Evolutionary conservation across 2,113 vertebrate species (phyloP), one percentile per base, ranked within the genome.

Genomic region (Dicaeum eximium): DNA sequence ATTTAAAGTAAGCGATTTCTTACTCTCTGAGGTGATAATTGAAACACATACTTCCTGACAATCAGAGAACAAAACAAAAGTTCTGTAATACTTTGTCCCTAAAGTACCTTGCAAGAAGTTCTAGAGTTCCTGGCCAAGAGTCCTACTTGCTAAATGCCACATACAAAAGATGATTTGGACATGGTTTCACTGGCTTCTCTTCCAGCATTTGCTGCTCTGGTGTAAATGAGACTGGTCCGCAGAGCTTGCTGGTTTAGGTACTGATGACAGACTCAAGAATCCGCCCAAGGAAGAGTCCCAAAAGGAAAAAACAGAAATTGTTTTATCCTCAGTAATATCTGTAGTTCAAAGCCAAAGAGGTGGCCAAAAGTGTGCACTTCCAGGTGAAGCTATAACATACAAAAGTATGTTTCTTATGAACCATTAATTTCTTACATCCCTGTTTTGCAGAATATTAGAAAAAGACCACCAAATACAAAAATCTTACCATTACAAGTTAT

Each of bases 401-500:
- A 65, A 78, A 85, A 86, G 65, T 50, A 4, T 61, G 61, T 77
- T 91, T 78, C 75, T 71, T 48, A 86, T 33, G 2, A 93, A 64
- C 82, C 82, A 51, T 48, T 91, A 54, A 80, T 81, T 75, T 70
- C 67, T 73, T 62, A 77, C 65, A 94, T 88, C 83, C 92, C 91
- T 8, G 1, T 65, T 95, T 86, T 69, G 54, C 61, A 81, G 83
- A 93, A 35, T 61, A 84, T 83, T 91, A 94, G 74, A 89, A 88
- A 93, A 91, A 94, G 80, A 90, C 90, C 86, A 92, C 78, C 92
- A 80, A 45, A 70, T 96, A 95, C 71, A 96, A 96, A 97, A 93
- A 80, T 74, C 67, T 90, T 73, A 91, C 51, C 79, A 75, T 80
- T 90, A 71, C 94, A 93, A 96, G 88, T 90, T 81, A 88, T 83